Percentiles rank a stretch among this genome's conserved stretches.
phyloP scores from a whole-genome alignment of 2,888 invertebrate species.

The Himalopsyche anomala region DNA sequence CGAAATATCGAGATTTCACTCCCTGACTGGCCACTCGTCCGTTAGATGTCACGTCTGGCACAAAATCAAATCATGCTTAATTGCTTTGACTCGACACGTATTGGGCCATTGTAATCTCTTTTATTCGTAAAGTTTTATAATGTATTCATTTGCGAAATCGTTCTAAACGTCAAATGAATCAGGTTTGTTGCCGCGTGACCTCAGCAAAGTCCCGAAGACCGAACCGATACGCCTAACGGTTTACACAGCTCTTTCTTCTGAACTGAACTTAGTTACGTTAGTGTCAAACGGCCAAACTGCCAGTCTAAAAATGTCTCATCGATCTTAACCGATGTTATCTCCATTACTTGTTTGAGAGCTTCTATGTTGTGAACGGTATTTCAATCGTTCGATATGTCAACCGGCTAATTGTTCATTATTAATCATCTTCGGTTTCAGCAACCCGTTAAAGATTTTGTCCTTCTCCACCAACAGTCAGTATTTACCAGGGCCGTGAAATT shows the following conservation, averaged over 20 bases:
- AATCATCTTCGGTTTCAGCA: too few species aligned
- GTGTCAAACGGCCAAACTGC: slow-evolving; percentile 4
- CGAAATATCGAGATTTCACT: too few species aligned
- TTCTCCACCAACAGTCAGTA: too few species aligned
- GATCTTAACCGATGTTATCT: slow-evolving; percentile 2
- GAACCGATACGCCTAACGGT: slow-evolving; percentile 3
- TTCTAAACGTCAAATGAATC: not conserved
- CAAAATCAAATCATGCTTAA: slow-evolving; percentile 2
- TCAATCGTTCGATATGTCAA: too few species aligned
- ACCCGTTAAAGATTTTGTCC: too few species aligned
- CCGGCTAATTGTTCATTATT: too few species aligned
- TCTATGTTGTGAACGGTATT: too few species aligned
- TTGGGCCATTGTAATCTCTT: not conserved
- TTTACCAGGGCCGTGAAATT: too few species aligned
- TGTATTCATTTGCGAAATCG: slow-evolving; percentile 9
- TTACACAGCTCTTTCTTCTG: not conserved
- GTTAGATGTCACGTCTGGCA: not conserved
- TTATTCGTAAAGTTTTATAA: slow-evolving; percentile 1
- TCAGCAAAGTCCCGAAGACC: not conserved
- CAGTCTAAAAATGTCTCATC: not conserved
- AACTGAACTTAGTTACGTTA: slow-evolving; percentile 8
- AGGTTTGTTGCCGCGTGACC: slow-evolving; percentile 8
- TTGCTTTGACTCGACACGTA: slow-evolving; percentile 8
- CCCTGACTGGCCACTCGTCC: too few species aligned
- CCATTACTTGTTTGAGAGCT: not conserved